Percentiles rank a stretch among this genome's conserved stretches.
Conservation (phyloP, 2,797 vertebrate genomes). For the Sebastes hopkinsi region DNA sequence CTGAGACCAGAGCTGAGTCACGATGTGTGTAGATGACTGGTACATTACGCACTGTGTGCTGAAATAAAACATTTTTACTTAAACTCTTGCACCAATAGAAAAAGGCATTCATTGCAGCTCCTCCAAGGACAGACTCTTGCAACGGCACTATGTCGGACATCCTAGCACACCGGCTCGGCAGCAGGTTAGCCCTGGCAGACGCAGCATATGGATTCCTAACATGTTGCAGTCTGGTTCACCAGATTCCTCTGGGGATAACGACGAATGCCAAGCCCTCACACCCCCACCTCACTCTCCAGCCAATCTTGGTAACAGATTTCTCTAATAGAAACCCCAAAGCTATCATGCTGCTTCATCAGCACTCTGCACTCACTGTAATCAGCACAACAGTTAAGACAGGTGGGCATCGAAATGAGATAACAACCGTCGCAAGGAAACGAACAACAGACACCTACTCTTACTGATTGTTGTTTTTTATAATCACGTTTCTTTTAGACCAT, state of each 20-base stretch:
- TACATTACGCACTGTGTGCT: not conserved
- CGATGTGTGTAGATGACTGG: not conserved
- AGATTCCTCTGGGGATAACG: slow-evolving; percentile 55
- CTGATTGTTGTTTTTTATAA: not conserved
- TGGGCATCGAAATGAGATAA: not conserved
- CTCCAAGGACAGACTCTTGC: not conserved
- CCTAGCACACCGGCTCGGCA: not conserved
- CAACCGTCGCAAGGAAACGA: not conserved
- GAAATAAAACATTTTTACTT: not conserved
- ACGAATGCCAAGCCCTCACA: slow-evolving; percentile 31
- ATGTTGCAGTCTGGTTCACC: slow-evolving; percentile 56
- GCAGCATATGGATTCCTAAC: slow-evolving; percentile 49
- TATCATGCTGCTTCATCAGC: slow-evolving; percentile 22
- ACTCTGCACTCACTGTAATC: slow-evolving; percentile 11
- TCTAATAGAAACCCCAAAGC: slow-evolving; percentile 35
- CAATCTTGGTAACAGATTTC: slow-evolving; percentile 18
- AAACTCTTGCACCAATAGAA: not conserved
- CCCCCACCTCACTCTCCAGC: not conserved
- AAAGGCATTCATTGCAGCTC: not conserved
- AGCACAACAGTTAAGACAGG: slow-evolving; percentile 4
- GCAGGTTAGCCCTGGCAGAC: slow-evolving; percentile 41
- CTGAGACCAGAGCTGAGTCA: slow-evolving; percentile 19
- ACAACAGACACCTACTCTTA: not conserved
- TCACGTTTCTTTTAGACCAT: not conserved
- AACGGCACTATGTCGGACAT: not conserved